Base-by-base conservation (phyloP, 1,140 invertebrate species). In the Calephelis nemesis region DNA sequence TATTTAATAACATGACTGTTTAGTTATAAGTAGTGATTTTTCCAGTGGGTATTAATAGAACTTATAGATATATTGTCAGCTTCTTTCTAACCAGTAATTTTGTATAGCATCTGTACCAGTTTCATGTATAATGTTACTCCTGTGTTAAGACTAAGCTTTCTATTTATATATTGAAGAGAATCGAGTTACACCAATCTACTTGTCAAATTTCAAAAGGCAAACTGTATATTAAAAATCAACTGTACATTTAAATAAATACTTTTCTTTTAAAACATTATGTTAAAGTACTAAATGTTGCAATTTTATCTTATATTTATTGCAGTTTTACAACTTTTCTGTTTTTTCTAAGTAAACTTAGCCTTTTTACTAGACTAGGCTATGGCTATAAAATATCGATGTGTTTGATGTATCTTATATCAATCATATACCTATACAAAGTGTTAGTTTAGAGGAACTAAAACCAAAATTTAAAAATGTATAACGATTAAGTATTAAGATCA, bases 1-100 rank as follows among this genome's bases (percentile, higher is more conserved):
- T 81, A 76, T 76, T 74, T 62, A 75, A 76, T 73, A 72, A 70
- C 75, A 75, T 70, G 81, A 84, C 78, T 83, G 83, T 82, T 85
- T 83, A 83, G 78, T 79, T 82, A 69, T 83, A 83, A 81, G 79
- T 78, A 81, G 70, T 64, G 62, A 73, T 65, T 71, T 74, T 74
- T 68, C 71, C 71, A 67, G 67, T 74, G 73, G 70, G 68, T 78
- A 72, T 74, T 63, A 77, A 75, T 76, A 73, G 67, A 70, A 75
- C 66, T 70, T 73, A 71, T 76, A 77, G 76, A 72, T 75, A 76
- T 74, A 75, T 73, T 73, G 73, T 81, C 63, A 67, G 74, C 78
- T 80, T 85, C 76, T 63, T 68, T 50, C 64, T 65, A 54, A 65
- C 64, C 62, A 70, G 74, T 75, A 81, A 74, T 75, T 73, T 65